phyloP scores from a whole-genome alignment of 53 echinoderm and acorn worm species.

The Paracentrotus lividus region DNA sequence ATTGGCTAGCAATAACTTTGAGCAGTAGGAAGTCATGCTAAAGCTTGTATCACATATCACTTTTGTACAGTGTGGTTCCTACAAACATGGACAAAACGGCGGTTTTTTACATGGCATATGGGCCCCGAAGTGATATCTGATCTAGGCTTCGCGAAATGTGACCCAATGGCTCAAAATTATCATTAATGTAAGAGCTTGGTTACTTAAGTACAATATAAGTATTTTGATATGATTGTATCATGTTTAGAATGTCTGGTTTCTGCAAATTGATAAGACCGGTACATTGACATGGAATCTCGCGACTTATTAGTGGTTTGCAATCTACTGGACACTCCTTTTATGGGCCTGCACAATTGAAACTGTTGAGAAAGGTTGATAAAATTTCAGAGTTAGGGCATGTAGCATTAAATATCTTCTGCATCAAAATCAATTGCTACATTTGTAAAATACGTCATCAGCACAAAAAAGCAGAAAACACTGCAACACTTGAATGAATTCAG shows the following conservation, averaged over 20 bases:
- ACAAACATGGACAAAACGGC: background rate
- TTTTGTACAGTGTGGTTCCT: background rate
- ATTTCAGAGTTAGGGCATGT: background rate
- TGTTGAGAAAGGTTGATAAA: background rate
- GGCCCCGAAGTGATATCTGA: no score
- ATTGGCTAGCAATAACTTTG: background rate
- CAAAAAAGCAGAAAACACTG: background rate
- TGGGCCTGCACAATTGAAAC: background rate
- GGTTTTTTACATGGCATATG: no score
- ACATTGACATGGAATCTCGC: background rate
- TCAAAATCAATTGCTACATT: background rate
- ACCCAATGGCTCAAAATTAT: background rate
- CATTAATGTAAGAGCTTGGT: background rate
- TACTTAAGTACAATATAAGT: background rate
- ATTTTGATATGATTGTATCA: background rate
- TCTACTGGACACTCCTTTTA: background rate
- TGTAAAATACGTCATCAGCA: no score
- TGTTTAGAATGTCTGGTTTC: no score
- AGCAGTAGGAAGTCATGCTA: background rate
- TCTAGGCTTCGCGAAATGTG: no score
- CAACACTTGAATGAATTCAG: background rate
- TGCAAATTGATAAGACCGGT: no score
- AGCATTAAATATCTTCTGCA: background rate
- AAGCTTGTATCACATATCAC: no score
- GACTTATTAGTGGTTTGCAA: background rate